Conservation (phyloP, 2,113 vertebrate genomes). For the Vireo altiloquus region DNA sequence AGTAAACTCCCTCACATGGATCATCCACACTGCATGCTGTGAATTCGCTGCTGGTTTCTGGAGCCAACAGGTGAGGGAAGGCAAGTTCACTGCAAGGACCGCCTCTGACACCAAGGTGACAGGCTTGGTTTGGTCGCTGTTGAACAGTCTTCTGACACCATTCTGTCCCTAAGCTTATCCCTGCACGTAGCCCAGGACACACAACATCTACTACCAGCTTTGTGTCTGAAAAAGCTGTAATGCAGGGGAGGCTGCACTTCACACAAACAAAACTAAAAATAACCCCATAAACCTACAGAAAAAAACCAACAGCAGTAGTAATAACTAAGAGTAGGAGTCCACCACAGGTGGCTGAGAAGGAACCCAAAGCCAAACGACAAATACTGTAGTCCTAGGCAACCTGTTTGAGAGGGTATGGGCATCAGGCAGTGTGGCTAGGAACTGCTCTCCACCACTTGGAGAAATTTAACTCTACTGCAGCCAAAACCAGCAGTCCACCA, state of each 20-base stretch:
- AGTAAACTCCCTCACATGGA: background rate
- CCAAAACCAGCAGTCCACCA: background rate
- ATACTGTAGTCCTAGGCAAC: background rate
- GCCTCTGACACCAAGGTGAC: background rate
- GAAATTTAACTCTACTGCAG: background rate
- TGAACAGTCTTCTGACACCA: background rate
- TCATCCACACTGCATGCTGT: rapidly evolving
- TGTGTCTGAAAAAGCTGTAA: background rate
- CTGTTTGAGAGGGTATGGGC: background rate
- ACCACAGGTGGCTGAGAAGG: background rate
- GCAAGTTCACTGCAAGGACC: background rate
- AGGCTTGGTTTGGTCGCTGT: background rate
- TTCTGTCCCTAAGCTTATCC: background rate
- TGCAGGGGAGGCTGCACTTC: background rate
- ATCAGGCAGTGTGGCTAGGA: background rate
- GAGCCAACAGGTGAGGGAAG: background rate
- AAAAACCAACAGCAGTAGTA: background rate
- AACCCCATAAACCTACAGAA: background rate
- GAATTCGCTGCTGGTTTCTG: background rate
- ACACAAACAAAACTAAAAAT: background rate
- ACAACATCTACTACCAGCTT: background rate
- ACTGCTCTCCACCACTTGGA: background rate
- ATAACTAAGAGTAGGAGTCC: background rate
- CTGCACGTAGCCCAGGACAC: rapidly evolving
- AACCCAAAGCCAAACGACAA: background rate